A percentile compares a stretch with the other conserved stretches of the same genome.
Evolutionary conservation across 2,797 vertebrate species (phyloP).

Genomic region (Arctocebus calabarensis): DNA sequence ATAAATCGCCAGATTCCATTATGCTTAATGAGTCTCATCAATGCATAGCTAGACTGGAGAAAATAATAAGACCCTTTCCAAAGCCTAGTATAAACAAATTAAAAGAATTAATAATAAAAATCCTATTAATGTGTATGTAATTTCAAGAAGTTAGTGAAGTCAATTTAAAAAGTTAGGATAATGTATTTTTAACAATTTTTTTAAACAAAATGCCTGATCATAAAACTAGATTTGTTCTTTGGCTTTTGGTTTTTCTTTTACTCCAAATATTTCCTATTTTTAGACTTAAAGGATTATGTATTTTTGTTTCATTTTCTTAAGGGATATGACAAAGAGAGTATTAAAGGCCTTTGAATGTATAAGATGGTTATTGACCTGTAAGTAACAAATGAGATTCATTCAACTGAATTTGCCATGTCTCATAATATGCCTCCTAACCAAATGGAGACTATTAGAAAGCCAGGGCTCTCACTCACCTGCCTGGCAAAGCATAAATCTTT

Average conservation of each 20-base stretch:
- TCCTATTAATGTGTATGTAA: constrained; percentile 72
- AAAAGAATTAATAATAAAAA: constrained; percentile 85
- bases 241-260: not conserved
- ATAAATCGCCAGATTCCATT: constrained; percentile 87
- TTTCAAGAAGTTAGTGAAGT: constrained; percentile 85
- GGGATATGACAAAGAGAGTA: constrained; percentile 24
- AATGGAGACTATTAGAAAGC: not conserved
- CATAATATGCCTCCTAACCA: not conserved
- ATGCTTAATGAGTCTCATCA: constrained; percentile 87
- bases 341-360: not conserved
- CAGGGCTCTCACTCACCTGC: not conserved
- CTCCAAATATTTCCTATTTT: not conserved
- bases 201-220: constrained; percentile 70
- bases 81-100: constrained; percentile 80
- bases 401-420: constrained; percentile 34
- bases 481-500: constrained; percentile 45
- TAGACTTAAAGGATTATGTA: constrained; percentile 27
- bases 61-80: constrained; percentile 79
- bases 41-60: constrained; percentile 78
- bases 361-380: constrained; percentile 66
- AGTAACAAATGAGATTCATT: constrained; percentile 62
- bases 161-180: constrained; percentile 83
- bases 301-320: constrained; percentile 63
- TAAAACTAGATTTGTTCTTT: constrained; percentile 70
- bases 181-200: constrained; percentile 79